Base-by-base conservation (phyloP, 2,113 vertebrate genomes). In the Deroptyus accipitrinus region DNA sequence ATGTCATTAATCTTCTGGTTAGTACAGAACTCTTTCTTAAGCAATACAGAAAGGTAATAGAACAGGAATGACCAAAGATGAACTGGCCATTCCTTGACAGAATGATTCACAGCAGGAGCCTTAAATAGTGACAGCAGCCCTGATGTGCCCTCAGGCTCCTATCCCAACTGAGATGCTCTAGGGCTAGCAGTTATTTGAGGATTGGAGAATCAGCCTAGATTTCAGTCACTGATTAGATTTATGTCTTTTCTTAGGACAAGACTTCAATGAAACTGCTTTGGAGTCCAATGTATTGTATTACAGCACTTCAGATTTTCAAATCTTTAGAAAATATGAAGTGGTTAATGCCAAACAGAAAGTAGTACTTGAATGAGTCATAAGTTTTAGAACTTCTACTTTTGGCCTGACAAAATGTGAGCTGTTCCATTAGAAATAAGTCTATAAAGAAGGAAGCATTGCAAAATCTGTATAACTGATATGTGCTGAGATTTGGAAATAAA, bases 1-100 rank as follows among this genome's bases (percentile, higher is more conserved):
- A 92, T 73, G 92, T 92, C 95, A 92, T 96, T 95, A 96, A 96
- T 96, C 96, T 96, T 90, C 88, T 66, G 35, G 15, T 84, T 92
- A 88, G 49, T 54, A 88, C 62, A 86, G 70, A 57, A 42, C 67
- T 76, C 27, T 93, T 96, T 95, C 92, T 94, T 96, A 91, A 94
- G 84, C 66, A 85, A 76, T 52, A 41, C 23, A 66, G 63, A 82
- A 84, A 78, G 66, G 57, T 59, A 92, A 79, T 75, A 87, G 62
- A 94, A 66, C 12, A 66, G 22, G 49, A 76, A 69, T 79, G 77
- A 79, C 88, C 81, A 76, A 89, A 62, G 69, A 93, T 79, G 49
- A 87, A 79, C 12, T 79, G 35, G 62, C 14, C 31, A 8, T 23
- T 92, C 37, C 70, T 82, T 86, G 77, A 59, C 49, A 92, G 61